Percentiles rank a stretch among this genome's conserved stretches.
Evolutionary conservation across 2,797 vertebrate species (phyloP).

Genomic region (Eurystomus glaucurus): DNA sequence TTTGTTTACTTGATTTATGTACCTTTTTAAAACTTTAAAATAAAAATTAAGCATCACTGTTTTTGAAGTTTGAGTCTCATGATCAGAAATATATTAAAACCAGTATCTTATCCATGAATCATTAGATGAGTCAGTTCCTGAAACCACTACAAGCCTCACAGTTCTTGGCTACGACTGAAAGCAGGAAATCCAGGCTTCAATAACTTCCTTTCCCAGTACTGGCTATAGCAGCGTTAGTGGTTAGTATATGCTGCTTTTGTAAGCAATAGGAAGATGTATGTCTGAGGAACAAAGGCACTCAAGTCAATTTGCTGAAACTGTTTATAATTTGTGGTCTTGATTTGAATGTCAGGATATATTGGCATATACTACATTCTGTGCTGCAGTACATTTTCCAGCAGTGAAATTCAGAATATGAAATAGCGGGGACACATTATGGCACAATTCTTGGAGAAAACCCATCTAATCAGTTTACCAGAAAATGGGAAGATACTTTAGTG

Average conservation of each 20-base stretch:
- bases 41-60: slow-evolving; percentile 60
- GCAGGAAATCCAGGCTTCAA: slow-evolving; percentile 97
- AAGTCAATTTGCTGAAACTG: slow-evolving; percentile 90
- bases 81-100: slow-evolving; percentile 89
- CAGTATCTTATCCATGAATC: slow-evolving; percentile 93
- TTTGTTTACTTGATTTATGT: background rate
- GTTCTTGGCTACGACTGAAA: slow-evolving; percentile 92
- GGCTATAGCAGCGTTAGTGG: slow-evolving; percentile 86
- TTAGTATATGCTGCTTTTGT: slow-evolving; percentile 87
- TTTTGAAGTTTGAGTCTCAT: slow-evolving; percentile 83
- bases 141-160: slow-evolving; percentile 94
- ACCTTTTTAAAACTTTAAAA: slow-evolving; percentile 32
- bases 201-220: slow-evolving; percentile 94
- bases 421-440: slow-evolving; percentile 17
- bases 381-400: slow-evolving; percentile 71
- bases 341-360: slow-evolving; percentile 87
- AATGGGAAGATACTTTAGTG: background rate
- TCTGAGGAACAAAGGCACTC: slow-evolving; percentile 89
- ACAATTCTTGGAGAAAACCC: slow-evolving; percentile 8
- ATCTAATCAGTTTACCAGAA: slow-evolving; percentile 62
- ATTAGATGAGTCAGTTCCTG: slow-evolving; percentile 96
- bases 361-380: slow-evolving; percentile 79
- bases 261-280: slow-evolving; percentile 89
- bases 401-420: slow-evolving; percentile 79
- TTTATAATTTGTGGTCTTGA: slow-evolving; percentile 92